Evolutionary conservation across 2,797 vertebrate genomes (phyloP).

Genomic region (Anolis apletophallus): DNA sequence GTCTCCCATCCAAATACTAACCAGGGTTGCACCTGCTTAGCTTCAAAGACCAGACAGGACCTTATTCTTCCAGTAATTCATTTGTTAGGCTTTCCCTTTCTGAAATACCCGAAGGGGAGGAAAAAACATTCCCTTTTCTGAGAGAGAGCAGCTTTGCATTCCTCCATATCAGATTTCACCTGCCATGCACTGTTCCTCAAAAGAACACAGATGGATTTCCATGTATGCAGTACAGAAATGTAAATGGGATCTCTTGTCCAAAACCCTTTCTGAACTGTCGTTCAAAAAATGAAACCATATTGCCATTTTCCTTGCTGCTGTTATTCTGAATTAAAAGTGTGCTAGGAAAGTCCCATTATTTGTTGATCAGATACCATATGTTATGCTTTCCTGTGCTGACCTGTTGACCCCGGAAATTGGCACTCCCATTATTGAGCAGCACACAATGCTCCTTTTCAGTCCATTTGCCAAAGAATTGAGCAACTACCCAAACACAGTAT

Average conservation of each 20-base stretch:
- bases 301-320: background rate
- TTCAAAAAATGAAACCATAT: background rate
- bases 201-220: background rate
- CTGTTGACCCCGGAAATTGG: background rate
- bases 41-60: too few species aligned
- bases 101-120: background rate
- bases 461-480: background rate
- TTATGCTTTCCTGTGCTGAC: background rate
- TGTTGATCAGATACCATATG: background rate
- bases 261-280: background rate
- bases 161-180: background rate
- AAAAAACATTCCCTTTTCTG: background rate
- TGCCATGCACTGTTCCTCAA: background rate
- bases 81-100: background rate
- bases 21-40: too few species aligned
- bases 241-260: background rate
- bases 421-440: background rate
- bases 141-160: background rate
- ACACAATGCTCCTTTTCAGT: background rate
- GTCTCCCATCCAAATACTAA: too few species aligned
- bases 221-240: background rate
- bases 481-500: background rate
- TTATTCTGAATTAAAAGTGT: background rate
- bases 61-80: background rate
- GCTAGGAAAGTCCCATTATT: background rate